A percentile compares a stretch with the other conserved stretches of the same genome.
These are phyloP conservation scores for Drosophila biarmipes DNA, from an alignment of 1,140 invertebrate genomes.

Conservation along the genomic window DNA sequence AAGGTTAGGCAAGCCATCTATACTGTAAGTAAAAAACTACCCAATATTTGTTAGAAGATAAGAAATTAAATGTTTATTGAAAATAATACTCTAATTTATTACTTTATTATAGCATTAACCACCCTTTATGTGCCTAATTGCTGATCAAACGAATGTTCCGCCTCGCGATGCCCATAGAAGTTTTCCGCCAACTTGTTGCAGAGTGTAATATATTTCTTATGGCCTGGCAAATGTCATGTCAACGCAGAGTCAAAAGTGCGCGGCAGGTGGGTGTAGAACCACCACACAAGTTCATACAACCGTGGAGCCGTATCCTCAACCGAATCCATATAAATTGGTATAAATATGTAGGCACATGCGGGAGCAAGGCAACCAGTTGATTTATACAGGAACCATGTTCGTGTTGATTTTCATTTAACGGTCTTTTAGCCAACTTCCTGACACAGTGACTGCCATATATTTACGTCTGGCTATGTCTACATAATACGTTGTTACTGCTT, in stretches of 20 bases:
- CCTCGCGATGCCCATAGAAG: slow-evolving; percentile 1
- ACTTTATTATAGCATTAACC: background rate
- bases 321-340: slow-evolving; percentile 43
- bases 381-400: slow-evolving; percentile 74
- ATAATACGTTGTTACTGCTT: slow-evolving; percentile 52
- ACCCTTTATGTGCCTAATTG: background rate
- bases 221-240: slow-evolving; percentile 73
- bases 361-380: slow-evolving; percentile 76
- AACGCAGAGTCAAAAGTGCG: slow-evolving; percentile 78
- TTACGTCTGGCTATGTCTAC: slow-evolving; percentile 69
- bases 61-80: background rate
- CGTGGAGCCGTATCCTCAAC: slow-evolving; percentile 13
- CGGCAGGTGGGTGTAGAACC: slow-evolving; percentile 41
- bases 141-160: slow-evolving; percentile 5
- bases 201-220: slow-evolving; percentile 58
- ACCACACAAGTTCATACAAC: slow-evolving; percentile 11
- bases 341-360: slow-evolving; percentile 43
- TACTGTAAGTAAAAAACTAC: too few relatives aligned
- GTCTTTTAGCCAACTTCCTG: slow-evolving; percentile 83
- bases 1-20: too few relatives aligned
- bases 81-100: too few relatives aligned
- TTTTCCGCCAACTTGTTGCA: slow-evolving; percentile 7
- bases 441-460: slow-evolving; percentile 80
- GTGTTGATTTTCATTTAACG: slow-evolving; percentile 83
- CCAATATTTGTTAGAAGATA: background rate